Percentiles rank a stretch among this genome's conserved stretches.
Conservation (phyloP, 2,797 vertebrate species). For the Anabacerthia variegaticeps region DNA sequence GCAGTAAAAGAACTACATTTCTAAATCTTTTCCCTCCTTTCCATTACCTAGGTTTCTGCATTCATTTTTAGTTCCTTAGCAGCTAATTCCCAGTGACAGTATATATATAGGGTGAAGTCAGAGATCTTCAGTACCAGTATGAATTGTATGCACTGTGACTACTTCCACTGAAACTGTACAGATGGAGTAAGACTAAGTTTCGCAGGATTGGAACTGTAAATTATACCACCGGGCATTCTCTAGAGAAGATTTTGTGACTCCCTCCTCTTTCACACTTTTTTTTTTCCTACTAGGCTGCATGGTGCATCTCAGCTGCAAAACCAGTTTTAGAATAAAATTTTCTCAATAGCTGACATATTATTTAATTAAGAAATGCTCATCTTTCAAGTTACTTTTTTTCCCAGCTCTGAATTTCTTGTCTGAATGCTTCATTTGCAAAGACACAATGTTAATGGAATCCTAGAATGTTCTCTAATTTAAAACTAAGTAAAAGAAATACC, state of each 20-base stretch:
- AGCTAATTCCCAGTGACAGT: neutral
- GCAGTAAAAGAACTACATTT: neutral
- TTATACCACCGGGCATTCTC: neutral
- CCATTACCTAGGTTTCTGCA: neutral
- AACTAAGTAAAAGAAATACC: neutral
- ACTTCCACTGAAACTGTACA: neutral
- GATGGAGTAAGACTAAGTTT: neutral
- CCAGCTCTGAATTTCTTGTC: conserved; percentile 10
- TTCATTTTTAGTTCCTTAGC: neutral
- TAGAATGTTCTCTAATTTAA: neutral
- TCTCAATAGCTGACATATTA: neutral
- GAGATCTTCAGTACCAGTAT: neutral
- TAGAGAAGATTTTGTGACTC: neutral
- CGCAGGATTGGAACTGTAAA: neutral
- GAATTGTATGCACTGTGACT: neutral
- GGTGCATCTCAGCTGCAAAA: neutral
- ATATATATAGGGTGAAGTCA: neutral
- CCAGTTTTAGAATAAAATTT: neutral
- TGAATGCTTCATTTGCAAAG: conserved; percentile 21
- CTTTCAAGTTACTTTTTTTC: neutral
- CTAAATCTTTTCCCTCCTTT: neutral
- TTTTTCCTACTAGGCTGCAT: neutral
- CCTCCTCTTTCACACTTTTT: neutral
- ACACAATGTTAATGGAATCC: neutral
- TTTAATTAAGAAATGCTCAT: neutral